These are phyloP conservation scores for Drosophila maculinotata DNA, from an alignment of 2,888 invertebrate genomes.

Conservation along the genomic window DNA sequence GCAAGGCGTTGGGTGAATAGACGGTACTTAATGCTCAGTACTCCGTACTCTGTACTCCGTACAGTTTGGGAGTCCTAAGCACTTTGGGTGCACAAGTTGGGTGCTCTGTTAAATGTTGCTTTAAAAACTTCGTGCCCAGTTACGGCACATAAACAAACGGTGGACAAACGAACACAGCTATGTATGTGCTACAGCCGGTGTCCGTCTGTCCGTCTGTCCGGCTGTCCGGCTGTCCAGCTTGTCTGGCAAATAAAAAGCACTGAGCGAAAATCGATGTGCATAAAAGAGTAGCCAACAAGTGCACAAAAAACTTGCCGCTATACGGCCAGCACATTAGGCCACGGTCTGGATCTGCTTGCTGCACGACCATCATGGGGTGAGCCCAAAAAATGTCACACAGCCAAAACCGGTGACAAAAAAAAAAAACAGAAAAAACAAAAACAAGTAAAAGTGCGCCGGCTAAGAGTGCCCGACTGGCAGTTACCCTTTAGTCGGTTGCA, in stretches of 20 bases:
- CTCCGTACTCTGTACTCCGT: neutral
- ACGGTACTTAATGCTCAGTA: neutral
- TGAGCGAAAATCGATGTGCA: conserved; percentile 81
- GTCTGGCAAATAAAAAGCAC: conserved; percentile 78
- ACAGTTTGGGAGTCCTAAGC: conserved; percentile 9
- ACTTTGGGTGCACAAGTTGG: conserved; percentile 30
- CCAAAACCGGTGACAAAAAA: conserved; percentile 50
- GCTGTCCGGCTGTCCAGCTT: conserved; percentile 28
- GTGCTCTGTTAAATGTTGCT: conserved; percentile 70
- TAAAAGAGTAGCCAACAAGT: conserved; percentile 80
- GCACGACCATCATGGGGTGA: too few relatives aligned
- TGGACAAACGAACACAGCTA: conserved; percentile 58
- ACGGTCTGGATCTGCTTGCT: conserved; percentile 41
- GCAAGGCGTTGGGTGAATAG: neutral
- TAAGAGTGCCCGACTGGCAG: neutral
- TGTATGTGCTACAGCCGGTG: neutral
- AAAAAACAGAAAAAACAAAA: conserved; percentile 2
- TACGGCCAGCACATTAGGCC: conserved; percentile 46
- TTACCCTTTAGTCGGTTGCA: neutral
- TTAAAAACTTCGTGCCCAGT: conserved; percentile 70
- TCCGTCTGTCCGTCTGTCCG: neutral
- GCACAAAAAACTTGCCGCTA: conserved; percentile 33
- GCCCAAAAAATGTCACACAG: conserved; percentile 55
- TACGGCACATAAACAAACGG: conserved; percentile 74
- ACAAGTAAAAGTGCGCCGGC: neutral